A percentile compares a stretch with the other conserved stretches of the same genome.
Evolutionary conservation across 1,140 invertebrate genomes (phyloP).

Genomic region (Drosophila chauvacae): DNA sequence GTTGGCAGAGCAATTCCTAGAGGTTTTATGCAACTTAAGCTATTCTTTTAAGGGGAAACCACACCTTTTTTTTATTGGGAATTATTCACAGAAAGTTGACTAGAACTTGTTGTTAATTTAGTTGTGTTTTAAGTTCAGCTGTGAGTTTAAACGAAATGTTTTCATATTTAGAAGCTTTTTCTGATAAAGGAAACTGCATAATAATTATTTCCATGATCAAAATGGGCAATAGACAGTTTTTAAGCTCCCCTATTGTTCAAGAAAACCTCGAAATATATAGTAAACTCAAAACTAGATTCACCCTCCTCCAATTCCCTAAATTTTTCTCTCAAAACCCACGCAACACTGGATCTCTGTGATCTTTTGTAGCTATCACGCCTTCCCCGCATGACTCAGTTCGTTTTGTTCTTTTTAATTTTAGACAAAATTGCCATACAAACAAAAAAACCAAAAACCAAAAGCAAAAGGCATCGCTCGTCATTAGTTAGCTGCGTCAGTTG

Average conservation of each 20-base stretch:
- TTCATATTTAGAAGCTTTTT: neutral
- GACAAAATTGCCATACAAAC: constrained; percentile 37
- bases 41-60: neutral
- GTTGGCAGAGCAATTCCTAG: neutral
- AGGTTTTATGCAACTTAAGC: neutral
- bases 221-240: neutral
- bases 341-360: constrained; percentile 24
- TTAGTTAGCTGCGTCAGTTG: constrained; percentile 53
- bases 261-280: neutral
- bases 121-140: neutral
- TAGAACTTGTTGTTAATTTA: neutral
- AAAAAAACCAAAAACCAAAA: neutral
- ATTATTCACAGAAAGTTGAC: neutral
- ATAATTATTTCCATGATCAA: neutral
- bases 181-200: neutral
- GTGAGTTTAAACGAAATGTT: neutral
- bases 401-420: constrained; percentile 44
- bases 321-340: neutral
- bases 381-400: constrained; percentile 63
- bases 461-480: constrained; percentile 38
- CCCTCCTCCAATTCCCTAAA: neutral
- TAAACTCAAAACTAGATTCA: neutral
- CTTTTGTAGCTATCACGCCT: constrained; percentile 64
- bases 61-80: neutral
- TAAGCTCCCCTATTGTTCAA: neutral